A percentile compares a stretch with the other conserved stretches of the same genome.
Evolutionary conservation across 1,140 invertebrate genomes (phyloP).

Genomic region (Choristoneura fumiferana): DNA sequence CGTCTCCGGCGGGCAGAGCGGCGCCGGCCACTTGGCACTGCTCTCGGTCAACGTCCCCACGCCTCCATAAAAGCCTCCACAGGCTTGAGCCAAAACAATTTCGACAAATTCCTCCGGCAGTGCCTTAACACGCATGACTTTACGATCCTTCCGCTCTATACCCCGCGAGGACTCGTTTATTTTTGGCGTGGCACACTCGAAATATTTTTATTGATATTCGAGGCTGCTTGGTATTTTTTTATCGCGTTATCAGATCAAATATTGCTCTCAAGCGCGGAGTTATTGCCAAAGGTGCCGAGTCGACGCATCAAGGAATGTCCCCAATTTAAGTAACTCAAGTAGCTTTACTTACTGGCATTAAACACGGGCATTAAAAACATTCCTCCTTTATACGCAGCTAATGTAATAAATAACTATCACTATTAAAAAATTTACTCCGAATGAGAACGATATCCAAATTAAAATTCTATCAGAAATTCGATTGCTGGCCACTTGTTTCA

Average conservation of each 20-base stretch:
- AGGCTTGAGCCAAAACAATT: slow-evolving; percentile 74
- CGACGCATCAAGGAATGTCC: slow-evolving; percentile 9
- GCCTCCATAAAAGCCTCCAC: slow-evolving; percentile 65
- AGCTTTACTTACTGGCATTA: background rate
- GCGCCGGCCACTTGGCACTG: slow-evolving; percentile 70
- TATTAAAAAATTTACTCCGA: no score
- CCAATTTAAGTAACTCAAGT: slow-evolving; percentile 15
- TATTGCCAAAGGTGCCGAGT: slow-evolving; percentile 20
- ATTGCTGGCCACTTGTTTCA: no score
- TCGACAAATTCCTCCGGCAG: slow-evolving; percentile 68
- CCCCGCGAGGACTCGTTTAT: slow-evolving; percentile 45
- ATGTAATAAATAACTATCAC: no score
- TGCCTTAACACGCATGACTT: slow-evolving; percentile 63
- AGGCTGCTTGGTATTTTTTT: slow-evolving; percentile 38
- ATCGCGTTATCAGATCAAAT: slow-evolving; percentile 42
- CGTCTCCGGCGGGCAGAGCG: slow-evolving; percentile 60
- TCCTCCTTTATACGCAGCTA: no score
- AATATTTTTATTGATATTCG: slow-evolving; percentile 49
- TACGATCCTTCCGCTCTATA: slow-evolving; percentile 46
- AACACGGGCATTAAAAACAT: slow-evolving; percentile 3
- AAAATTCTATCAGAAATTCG: no score
- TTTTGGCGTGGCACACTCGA: slow-evolving; percentile 36
- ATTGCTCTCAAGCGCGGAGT: slow-evolving; percentile 25
- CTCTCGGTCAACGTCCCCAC: slow-evolving; percentile 64
- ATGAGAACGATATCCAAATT: no score